Conservation (phyloP, 1,140 invertebrate species). For the Ctenoplectra terminalis region DNA sequence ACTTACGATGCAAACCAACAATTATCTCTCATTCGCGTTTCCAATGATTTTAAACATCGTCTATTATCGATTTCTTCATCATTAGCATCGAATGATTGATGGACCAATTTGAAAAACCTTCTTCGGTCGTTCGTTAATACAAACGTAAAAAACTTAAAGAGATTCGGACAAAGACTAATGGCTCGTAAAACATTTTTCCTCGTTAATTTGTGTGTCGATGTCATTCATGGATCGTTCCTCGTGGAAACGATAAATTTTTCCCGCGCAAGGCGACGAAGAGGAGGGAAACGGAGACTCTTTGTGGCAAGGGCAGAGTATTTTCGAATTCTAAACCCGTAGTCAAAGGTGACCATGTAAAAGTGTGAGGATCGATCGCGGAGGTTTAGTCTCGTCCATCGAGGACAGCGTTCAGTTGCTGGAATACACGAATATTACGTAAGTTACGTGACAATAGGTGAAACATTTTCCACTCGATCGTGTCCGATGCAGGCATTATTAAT, state of each 20-base stretch:
- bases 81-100: no score
- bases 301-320: slow-evolving; percentile 39
- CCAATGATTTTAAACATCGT: no score
- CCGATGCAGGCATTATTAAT: slow-evolving; percentile 13
- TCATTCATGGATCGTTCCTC: no score
- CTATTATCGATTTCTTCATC: no score
- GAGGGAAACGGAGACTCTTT: neutral
- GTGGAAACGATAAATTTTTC: neutral
- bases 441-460: slow-evolving; percentile 35
- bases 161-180: neutral
- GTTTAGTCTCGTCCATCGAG: slow-evolving; percentile 37
- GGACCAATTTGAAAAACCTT: no score
- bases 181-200: no score
- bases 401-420: slow-evolving; percentile 27
- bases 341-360: slow-evolving; percentile 46
- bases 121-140: no score
- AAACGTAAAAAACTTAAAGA: no score
- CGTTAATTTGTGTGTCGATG: neutral
- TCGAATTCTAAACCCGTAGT: slow-evolving; percentile 43
- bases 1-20: no score
- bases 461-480: slow-evolving; percentile 7
- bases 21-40: no score
- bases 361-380: slow-evolving; percentile 40
- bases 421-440: slow-evolving; percentile 37
- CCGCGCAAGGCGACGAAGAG: neutral